These are phyloP conservation scores for Hermetia illucens DNA, from an alignment of 1,140 invertebrate species.

Conservation along the genomic window DNA sequence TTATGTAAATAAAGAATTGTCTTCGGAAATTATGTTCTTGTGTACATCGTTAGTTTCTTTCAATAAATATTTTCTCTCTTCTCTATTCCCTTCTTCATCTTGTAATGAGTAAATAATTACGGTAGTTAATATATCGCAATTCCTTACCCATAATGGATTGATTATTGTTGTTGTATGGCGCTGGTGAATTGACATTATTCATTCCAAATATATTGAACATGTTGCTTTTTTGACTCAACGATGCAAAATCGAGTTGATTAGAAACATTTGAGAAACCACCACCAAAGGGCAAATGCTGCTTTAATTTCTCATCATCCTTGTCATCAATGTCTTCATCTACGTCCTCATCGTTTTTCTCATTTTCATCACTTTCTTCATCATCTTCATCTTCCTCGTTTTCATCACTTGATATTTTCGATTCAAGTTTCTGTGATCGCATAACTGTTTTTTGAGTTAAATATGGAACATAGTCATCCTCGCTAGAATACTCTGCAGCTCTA, in stretches of 20 bases:
- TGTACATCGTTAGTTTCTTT: too few species aligned
- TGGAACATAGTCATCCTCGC: slow-evolving; percentile 21
- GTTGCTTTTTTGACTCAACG: slow-evolving; percentile 2
- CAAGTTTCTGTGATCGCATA: slow-evolving; percentile 19
- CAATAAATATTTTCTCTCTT: too few species aligned
- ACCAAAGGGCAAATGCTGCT: not conserved
- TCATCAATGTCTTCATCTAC: too few species aligned
- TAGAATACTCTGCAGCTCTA: slow-evolving; percentile 1
- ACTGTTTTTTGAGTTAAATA: slow-evolving; percentile 25
- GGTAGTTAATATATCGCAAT: not conserved
- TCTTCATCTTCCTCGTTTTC: not conserved
- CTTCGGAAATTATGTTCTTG: too few species aligned
- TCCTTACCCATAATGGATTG: slow-evolving; percentile 10
- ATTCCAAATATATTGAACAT: slow-evolving; percentile 7
- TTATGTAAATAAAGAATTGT: too few species aligned
- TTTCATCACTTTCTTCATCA: too few species aligned
- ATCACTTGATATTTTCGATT: slow-evolving; percentile 11
- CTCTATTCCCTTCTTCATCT: too few species aligned
- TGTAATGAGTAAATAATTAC: too few species aligned
- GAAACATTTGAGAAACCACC: not conserved
- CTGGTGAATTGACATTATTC: slow-evolving; percentile 5
- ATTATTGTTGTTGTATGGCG: slow-evolving; percentile 6
- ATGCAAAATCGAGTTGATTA: slow-evolving; percentile 2
- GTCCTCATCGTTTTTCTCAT: too few species aligned
- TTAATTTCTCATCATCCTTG: too few species aligned